Conservation (phyloP, 2,113 vertebrate genomes). For the Atractosteus spatula region DNA sequence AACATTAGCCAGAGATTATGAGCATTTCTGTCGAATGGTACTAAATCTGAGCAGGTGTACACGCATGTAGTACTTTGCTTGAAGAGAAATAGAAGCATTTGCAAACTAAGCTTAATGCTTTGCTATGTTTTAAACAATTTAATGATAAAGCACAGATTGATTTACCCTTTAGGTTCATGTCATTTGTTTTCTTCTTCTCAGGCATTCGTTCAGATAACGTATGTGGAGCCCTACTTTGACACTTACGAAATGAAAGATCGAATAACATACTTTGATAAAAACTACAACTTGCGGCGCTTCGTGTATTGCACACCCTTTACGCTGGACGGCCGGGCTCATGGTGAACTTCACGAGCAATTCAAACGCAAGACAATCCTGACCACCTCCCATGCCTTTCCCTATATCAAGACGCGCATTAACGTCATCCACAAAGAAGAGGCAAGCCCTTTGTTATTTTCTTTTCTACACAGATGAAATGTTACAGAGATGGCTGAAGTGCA, state of each 20-base stretch:
- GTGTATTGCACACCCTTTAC: constrained; percentile 98
- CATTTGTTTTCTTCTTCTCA: constrained; percentile 36
- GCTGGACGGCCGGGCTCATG: constrained; percentile 90
- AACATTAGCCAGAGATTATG: too few species aligned
- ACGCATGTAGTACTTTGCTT: too few species aligned
- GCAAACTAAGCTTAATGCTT: too few species aligned
- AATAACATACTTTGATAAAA: constrained; percentile 98
- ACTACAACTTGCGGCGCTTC: constrained; percentile 94
- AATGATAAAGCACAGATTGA: background rate
- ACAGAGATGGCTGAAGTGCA: too few species aligned
- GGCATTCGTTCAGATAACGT: constrained; percentile 97
- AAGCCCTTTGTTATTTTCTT: constrained; percentile 26
- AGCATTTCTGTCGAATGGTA: too few species aligned
- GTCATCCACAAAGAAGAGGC: constrained; percentile 98
- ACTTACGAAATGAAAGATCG: constrained; percentile 98
- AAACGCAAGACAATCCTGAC: constrained; percentile 97
- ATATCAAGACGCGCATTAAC: constrained; percentile 97
- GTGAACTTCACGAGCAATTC: constrained; percentile 94
- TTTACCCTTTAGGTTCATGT: background rate
- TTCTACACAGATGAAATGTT: too few species aligned
- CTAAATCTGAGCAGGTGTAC: too few species aligned
- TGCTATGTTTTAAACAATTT: too few species aligned
- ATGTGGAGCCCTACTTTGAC: constrained; percentile 95
- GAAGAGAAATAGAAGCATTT: too few species aligned
- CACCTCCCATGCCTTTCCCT: constrained; percentile 94